Evolutionary conservation across 2,888 invertebrate species (phyloP).

Genomic region (Lymantria dispar): DNA sequence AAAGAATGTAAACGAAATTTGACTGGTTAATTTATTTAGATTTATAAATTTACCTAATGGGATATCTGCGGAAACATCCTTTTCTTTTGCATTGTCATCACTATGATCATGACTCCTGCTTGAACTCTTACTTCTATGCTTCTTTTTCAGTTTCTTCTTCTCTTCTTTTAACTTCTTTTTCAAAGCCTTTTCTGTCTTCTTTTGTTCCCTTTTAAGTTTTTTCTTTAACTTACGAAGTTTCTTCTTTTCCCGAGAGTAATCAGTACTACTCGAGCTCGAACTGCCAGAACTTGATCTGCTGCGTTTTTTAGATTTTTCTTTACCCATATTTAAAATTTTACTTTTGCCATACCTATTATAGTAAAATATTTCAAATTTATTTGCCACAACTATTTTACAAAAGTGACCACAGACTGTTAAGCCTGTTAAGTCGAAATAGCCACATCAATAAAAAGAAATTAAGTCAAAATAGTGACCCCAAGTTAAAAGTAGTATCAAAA

Average conservation of each 20-base stretch:
- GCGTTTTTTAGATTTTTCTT: conserved; percentile 68
- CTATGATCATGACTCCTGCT: conserved; percentile 38
- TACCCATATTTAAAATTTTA: conserved; percentile 51
- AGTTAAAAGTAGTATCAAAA: too few species aligned
- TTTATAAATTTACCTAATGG: conserved; percentile 58
- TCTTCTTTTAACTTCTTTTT: conserved; percentile 78
- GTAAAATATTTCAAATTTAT: too few species aligned
- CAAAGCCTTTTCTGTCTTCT: conserved; percentile 75
- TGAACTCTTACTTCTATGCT: conserved; percentile 45
- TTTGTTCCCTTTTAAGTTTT: conserved; percentile 79
- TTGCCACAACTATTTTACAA: too few species aligned
- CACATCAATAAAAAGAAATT: too few species aligned
- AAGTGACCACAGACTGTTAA: too few species aligned
- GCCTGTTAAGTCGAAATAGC: too few species aligned
- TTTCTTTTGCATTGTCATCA: conserved; percentile 33
- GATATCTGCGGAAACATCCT: conserved; percentile 59
- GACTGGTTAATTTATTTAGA: neutral
- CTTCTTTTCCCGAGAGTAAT: conserved; percentile 72
- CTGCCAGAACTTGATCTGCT: conserved; percentile 48
- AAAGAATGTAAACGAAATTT: too few species aligned
- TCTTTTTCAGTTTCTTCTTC: conserved; percentile 64
- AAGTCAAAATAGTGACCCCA: too few species aligned
- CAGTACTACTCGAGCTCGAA: conserved; percentile 69
- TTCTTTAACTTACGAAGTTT: conserved; percentile 81
- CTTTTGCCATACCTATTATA: too few species aligned